These are phyloP conservation scores for Holothuria glaberrima DNA, from an alignment of 35 echinoderm and acorn worm genomes.

Conservation along the genomic window DNA sequence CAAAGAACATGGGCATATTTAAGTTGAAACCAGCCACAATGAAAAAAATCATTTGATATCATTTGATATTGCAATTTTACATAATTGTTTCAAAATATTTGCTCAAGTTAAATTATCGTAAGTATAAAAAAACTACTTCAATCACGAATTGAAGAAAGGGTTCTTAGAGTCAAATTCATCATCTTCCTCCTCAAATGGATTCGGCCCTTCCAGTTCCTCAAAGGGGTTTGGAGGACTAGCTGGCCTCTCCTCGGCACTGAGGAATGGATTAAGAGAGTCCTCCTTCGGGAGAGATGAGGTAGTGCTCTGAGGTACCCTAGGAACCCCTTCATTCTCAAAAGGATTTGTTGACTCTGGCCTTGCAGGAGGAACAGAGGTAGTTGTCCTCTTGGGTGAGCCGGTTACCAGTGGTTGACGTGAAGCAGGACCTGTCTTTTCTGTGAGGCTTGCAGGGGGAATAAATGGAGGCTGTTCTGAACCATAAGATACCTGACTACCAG, in stretches of 20 bases:
- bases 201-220: conserved; percentile 31
- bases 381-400: neutral
- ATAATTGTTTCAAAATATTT: too few species aligned
- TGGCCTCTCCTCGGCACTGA: neutral
- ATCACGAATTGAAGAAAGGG: conserved; percentile 66
- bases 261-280: conserved; percentile 67
- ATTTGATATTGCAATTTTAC: too few species aligned
- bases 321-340: conserved; percentile 1
- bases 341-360: conserved; percentile 41
- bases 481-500: conserved; percentile 23
- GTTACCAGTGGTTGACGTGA: neutral
- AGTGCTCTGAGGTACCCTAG: neutral
- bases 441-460: neutral
- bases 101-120: neutral
- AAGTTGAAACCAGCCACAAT: too few species aligned
- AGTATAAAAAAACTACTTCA: neutral
- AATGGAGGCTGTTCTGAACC: conserved; percentile 40
- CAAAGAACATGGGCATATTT: too few species aligned
- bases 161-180: conserved; percentile 47
- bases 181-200: conserved; percentile 72
- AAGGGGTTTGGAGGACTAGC: conserved; percentile 65
- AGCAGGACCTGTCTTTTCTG: neutral
- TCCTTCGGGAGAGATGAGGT: neutral
- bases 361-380: neutral
- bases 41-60: too few species aligned